Conservation (phyloP, 2,113 vertebrate genomes). For the Megaceryle torquata region DNA sequence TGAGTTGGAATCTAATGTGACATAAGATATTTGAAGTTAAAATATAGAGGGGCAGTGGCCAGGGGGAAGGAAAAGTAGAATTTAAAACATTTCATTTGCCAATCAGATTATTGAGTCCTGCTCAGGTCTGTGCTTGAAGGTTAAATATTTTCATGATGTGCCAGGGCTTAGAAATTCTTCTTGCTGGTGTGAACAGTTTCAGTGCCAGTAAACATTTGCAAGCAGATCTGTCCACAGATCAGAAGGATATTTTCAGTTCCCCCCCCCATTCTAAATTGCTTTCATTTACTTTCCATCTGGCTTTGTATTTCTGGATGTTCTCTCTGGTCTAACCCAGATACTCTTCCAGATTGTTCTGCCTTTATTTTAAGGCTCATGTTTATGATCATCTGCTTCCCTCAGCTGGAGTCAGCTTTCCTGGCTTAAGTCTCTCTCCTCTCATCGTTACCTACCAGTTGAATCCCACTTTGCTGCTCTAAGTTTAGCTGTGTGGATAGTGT, state of each 20-base stretch:
- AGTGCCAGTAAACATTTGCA: slow-evolving; percentile 11
- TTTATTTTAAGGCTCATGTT: slow-evolving; percentile 51
- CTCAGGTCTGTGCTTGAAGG: neutral
- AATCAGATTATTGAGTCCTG: neutral
- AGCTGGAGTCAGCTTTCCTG: slow-evolving; percentile 39
- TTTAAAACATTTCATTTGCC: neutral
- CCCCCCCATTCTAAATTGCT: neutral
- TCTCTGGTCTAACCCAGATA: slow-evolving; percentile 4
- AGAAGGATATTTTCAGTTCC: neutral
- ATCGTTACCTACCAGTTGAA: neutral
- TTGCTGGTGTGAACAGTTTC: neutral
- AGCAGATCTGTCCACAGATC: neutral
- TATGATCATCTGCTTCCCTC: slow-evolving; percentile 33
- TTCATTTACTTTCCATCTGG: slow-evolving; percentile 43
- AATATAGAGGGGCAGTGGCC: neutral
- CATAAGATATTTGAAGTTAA: neutral
- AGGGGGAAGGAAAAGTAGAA: neutral
- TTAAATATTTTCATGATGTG: neutral
- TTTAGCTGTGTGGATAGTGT: neutral
- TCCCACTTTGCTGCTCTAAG: slow-evolving; percentile 29
- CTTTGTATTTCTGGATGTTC: slow-evolving; percentile 31
- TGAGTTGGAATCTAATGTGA: slow-evolving; percentile 7
- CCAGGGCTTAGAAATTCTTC: neutral
- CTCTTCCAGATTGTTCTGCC: slow-evolving; percentile 17
- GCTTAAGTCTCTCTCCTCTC: slow-evolving; percentile 16